These are phyloP conservation scores for Geotrupes spiniger DNA, from an alignment of 2,888 invertebrate species.

Conservation along the genomic window DNA sequence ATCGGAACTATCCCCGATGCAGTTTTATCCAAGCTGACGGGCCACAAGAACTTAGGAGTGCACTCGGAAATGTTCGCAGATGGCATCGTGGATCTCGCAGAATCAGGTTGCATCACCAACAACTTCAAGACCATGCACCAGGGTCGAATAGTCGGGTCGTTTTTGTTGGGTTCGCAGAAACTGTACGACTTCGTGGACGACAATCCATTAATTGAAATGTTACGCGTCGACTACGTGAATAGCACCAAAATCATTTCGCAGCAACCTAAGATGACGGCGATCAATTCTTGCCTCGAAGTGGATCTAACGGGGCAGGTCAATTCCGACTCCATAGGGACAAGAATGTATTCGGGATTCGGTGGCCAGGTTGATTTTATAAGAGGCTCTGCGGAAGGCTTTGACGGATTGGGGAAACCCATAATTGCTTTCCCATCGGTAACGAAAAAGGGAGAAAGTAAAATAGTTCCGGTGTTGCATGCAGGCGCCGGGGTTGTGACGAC, in stretches of 20 bases:
- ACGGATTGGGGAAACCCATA: conserved; percentile 64
- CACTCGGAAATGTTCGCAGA: conserved; percentile 66
- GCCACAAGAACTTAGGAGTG: conserved; percentile 62
- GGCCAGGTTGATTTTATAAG: conserved; percentile 68
- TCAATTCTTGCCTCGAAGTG: conserved; percentile 65
- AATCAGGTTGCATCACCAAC: conserved; percentile 60
- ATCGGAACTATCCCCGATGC: conserved; percentile 65
- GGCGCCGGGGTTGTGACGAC: conserved; percentile 68
- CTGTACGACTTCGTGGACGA: conserved; percentile 64
- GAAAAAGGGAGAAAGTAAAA: conserved; percentile 61
- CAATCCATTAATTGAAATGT: conserved; percentile 61
- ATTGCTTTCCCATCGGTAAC: conserved; percentile 61
- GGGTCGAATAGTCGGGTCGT: conserved; percentile 60
- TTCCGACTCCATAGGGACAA: conserved; percentile 60
- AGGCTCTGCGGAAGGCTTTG: conserved; percentile 62
- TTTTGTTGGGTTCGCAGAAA: conserved; percentile 58
- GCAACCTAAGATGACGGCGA: conserved; percentile 62
- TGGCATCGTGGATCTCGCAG: conserved; percentile 60
- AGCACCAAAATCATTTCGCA: conserved; percentile 54
- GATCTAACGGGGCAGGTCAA: conserved; percentile 65
- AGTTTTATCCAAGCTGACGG: conserved; percentile 53
- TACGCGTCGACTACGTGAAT: conserved; percentile 56
- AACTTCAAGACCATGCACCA: conserved; percentile 55
- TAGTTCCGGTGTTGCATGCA: conserved; percentile 57
- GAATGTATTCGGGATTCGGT: conserved; percentile 62